Percentiles rank a stretch among this genome's conserved stretches.
These are phyloP conservation scores for Parthenolecanium corni DNA, from an alignment of 2,888 invertebrate genomes.

Conservation along the genomic window DNA sequence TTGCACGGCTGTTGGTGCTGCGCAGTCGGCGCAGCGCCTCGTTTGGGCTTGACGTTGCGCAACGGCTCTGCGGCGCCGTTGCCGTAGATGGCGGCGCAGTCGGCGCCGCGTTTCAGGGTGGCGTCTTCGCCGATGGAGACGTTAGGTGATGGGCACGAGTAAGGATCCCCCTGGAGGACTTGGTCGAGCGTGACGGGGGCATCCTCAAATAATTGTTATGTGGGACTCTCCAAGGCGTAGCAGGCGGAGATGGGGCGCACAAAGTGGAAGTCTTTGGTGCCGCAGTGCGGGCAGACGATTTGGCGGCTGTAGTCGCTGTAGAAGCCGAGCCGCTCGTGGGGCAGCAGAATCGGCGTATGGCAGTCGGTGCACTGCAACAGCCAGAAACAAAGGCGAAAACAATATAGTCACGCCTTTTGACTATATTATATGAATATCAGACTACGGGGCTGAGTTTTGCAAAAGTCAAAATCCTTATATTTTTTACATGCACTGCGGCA, in stretches of 20 bases:
- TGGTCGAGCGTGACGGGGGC: conserved; percentile 18
- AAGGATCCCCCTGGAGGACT: conserved; percentile 24
- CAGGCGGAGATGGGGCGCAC: conserved; percentile 78
- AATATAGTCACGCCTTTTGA: no score
- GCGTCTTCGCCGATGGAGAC: conserved; percentile 14
- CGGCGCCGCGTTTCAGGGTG: conserved; percentile 12
- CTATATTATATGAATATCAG: no score
- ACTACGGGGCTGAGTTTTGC: no score
- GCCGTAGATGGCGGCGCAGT: not conserved
- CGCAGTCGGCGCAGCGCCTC: not conserved
- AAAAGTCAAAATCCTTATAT: no score
- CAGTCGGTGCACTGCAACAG: conserved; percentile 78
- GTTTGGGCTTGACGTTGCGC: not conserved
- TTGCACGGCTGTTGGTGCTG: not conserved
- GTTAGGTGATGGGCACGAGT: conserved; percentile 14
- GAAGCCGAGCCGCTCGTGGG: conserved; percentile 74
- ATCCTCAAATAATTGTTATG: conserved; percentile 49
- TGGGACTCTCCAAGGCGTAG: conserved; percentile 77
- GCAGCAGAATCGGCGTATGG: conserved; percentile 73
- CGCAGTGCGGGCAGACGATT: conserved; percentile 83
- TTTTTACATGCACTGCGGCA: no score
- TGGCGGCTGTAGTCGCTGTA: conserved; percentile 92
- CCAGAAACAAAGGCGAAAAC: conserved; percentile 32
- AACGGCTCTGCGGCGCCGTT: not conserved
- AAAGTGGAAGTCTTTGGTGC: conserved; percentile 83